Conservation (phyloP, 1,140 invertebrate genomes). For the Delia radicum region DNA sequence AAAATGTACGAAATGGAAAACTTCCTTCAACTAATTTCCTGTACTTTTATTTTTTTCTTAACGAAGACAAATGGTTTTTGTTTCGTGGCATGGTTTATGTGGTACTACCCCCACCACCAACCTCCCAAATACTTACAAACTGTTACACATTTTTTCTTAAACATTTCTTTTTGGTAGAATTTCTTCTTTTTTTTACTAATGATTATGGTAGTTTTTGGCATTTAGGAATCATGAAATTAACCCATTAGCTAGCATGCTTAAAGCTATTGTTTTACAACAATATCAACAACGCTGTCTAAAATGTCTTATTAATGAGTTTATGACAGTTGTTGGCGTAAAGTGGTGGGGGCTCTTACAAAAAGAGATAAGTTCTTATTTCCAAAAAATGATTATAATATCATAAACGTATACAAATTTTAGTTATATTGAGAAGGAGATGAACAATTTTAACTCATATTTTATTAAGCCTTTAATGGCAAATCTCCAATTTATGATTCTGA, state of each 20-base stretch:
- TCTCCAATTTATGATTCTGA: no score
- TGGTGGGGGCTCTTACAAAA: no score
- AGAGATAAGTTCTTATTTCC: no score
- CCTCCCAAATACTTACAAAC: background rate
- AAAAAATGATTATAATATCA: no score
- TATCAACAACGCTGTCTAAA: background rate
- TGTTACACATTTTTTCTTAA: background rate
- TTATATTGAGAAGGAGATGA: no score
- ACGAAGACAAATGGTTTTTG: background rate
- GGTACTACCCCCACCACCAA: background rate
- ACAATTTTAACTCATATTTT: no score
- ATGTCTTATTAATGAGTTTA: conserved; percentile 5
- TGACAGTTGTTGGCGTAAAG: background rate
- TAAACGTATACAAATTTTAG: no score
- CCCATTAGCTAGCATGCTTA: background rate
- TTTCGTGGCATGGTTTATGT: background rate
- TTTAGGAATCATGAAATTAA: background rate
- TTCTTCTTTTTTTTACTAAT: background rate
- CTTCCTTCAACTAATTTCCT: background rate
- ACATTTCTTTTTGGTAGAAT: background rate
- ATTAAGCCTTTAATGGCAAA: no score
- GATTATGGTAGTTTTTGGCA: background rate
- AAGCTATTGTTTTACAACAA: background rate
- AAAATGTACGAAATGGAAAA: background rate
- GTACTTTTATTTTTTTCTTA: background rate